Percentiles rank a stretch among this genome's conserved stretches.
These are phyloP conservation scores for Plebejus argus DNA, from an alignment of 2,888 invertebrate genomes.

Conservation along the genomic window DNA sequence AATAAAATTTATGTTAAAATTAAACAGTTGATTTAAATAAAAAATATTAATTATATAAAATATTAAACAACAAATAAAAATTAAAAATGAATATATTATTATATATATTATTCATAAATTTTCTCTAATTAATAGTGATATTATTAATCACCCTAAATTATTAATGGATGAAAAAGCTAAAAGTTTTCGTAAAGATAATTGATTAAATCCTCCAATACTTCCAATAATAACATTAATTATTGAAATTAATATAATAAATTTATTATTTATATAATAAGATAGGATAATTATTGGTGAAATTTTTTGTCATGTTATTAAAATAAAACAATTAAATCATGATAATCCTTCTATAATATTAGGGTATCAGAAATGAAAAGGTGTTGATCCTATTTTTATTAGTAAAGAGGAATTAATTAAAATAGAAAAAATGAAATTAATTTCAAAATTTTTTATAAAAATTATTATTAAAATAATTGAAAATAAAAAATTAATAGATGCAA, in stretches of 20 bases:
- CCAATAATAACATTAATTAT: conserved; percentile 72
- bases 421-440: conserved; percentile 52
- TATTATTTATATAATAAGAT: conserved; percentile 68
- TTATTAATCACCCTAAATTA: conserved; percentile 81
- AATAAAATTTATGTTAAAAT: conserved; percentile 58
- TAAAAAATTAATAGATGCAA: conserved; percentile 79
- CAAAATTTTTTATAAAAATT: conserved; percentile 60
- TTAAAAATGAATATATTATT: conserved; percentile 68
- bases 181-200: conserved; percentile 80
- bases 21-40: conserved; percentile 77
- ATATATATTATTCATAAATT: conserved; percentile 72
- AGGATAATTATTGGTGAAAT: conserved; percentile 81
- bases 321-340: conserved; percentile 78
- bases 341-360: conserved; percentile 81
- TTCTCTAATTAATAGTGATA: conserved; percentile 68
- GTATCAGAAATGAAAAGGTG: conserved; percentile 82
- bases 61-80: conserved; percentile 65
- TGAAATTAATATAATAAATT: conserved; percentile 64
- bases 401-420: conserved; percentile 65
- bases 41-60: conserved; percentile 74
- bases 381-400: conserved; percentile 80
- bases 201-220: conserved; percentile 76
- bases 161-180: conserved; percentile 84
- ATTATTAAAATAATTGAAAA: conserved; percentile 69
- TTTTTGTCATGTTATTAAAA: conserved; percentile 84